Evolutionary conservation across 2,797 vertebrate species (phyloP), one percentile per base, ranked within the genome.

Genomic region (Meda fulgida): DNA sequence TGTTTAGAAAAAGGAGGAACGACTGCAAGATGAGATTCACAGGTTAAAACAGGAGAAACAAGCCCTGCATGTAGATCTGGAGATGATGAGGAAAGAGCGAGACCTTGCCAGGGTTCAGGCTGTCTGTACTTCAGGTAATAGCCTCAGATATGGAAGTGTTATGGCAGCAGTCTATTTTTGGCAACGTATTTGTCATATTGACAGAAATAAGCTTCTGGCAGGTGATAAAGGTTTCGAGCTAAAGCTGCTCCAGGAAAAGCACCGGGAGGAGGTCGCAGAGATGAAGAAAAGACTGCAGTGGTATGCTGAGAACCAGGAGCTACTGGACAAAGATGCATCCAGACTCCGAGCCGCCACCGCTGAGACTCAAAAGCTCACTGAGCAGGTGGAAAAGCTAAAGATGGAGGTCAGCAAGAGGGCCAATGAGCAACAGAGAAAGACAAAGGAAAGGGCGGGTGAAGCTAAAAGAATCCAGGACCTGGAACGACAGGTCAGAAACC

Each of bases 291-390:
- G 96, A 87, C 93, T 98, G 80, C 96, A 96, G 84, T 97, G 97
- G 97, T 98, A 96, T 87, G 95, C 97, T 19, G 97, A 99, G 92
- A 98, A 99, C 91, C 97, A 98, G 92, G 95, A 97, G 78, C 94
- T 97, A 73, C 91, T 97, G 89, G 97, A 97, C 91, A 95, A 93
- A 94, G 97, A 99, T 72, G 93, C 96, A 66, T 85, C 87, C 66
- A 92, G 95, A 34, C 96, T 98, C 87, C 95, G 92, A 93, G 93
- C 96, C 67, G 97, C 97, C 80, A 96, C 93, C 84, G 90, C 94
- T 82, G 96, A 99, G 93, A 96, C 95, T 58, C 93, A 94, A 75
- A 96, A 89, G 40, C 94, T 99, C 75, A 95, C 94, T 81, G 91
- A 95, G 16, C 96, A 98, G 96, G 97, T 97, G 71, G 87, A 84